Base-by-base conservation (phyloP, 2,113 vertebrate species). In the Pristiophorus japonicus region DNA sequence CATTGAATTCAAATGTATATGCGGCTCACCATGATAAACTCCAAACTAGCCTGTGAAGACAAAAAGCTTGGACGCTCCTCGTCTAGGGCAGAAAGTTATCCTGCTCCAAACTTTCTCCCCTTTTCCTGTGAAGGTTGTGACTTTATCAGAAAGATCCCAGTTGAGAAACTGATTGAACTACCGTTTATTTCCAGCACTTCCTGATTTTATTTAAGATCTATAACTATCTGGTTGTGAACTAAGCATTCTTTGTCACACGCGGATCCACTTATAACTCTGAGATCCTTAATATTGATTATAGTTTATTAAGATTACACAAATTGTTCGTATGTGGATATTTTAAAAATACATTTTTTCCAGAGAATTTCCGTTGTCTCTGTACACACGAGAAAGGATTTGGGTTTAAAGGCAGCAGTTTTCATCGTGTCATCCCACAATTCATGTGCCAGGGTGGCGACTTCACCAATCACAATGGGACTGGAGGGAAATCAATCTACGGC, bases 371-470 rank as follows among this genome's bases (percentile, higher is more conserved):
- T 93, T 99, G 99, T 96, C 97, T 99, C 78, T 99, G 99, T 96
- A 99, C 99, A 45, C 99, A 99, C 0, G 99, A 99, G 96, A 99
- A 99, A 30, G 99, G 99, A 11, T 99, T 99, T 11, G 99, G 99
- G 96, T 99, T 98, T 97, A 99, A 99, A 55, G 99, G 99, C 45
- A 99, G 99, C 98, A 98, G 99, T 96, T 99, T 99, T 96, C 99
- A 99, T 96, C 98, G 99, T 4, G 84, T 99, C 97, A 99, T 99
- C 96, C 99, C 99, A 42, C 99, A 99, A 98, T 99, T 99, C 96
- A 99, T 99, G 99, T 99, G 98, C 96, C 99, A 99, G 97, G 99
- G 98, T 0, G 99, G 99, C 0, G 99, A 99, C 95, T 99, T 99
- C 97, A 99, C 99, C 96, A 99, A 99, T 97, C 99, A 99, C 97